These are phyloP conservation scores for Epinephelus awoara DNA, from an alignment of 2,797 vertebrate genomes.

Conservation along the genomic window DNA sequence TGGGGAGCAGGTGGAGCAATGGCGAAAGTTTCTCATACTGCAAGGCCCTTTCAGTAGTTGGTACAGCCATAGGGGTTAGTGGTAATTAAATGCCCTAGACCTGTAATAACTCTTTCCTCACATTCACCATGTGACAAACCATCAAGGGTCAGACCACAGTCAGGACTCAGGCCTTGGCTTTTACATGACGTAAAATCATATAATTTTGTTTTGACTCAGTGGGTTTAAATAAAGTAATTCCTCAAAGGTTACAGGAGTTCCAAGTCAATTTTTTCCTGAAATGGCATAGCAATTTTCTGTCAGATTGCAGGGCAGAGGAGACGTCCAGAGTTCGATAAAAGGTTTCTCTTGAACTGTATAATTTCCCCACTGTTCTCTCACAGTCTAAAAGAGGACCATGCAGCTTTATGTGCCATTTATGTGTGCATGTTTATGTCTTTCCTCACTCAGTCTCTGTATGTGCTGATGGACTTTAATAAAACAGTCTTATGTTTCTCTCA, in stretches of 20 bases:
- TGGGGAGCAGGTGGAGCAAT: background rate
- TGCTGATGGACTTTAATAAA: background rate
- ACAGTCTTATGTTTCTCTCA: background rate
- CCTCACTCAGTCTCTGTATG: background rate
- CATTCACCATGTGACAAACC: background rate
- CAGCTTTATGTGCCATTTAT: background rate
- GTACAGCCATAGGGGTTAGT: background rate
- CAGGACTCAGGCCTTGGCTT: background rate
- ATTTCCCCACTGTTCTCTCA: constrained; percentile 11
- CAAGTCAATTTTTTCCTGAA: background rate
- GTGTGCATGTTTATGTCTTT: background rate
- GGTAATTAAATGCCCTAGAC: background rate
- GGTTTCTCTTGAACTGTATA: constrained; percentile 17
- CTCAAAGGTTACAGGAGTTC: background rate
- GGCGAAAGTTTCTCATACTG: background rate
- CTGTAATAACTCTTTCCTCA: background rate
- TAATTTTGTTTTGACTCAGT: background rate
- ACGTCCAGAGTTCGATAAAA: constrained; percentile 20
- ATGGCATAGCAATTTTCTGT: constrained; percentile 7
- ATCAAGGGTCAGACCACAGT: background rate
- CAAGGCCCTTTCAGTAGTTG: background rate
- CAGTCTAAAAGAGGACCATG: background rate
- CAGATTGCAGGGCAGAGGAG: background rate
- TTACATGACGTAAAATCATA: background rate
- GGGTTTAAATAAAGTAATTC: background rate